Evolutionary conservation across 1,140 invertebrate species (phyloP), one percentile per base, ranked within the genome.

Genomic region (Paralvinella palmiformis): DNA sequence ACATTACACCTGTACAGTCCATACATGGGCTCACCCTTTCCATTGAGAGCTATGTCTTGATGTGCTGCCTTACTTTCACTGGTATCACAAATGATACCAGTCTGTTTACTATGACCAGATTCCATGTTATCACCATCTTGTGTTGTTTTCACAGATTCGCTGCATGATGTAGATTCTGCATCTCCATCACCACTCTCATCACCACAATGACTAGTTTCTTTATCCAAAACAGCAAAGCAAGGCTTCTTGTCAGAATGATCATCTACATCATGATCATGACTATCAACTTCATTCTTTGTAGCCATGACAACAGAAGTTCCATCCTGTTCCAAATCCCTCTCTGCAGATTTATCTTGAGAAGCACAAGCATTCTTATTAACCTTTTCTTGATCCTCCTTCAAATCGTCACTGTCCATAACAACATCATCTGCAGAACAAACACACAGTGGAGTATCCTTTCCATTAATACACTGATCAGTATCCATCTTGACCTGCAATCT

Each of bases 1-100:
- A 72, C 67, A 57, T 82, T 76, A 68, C 83, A 84, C 5, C 77
- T 67, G 62, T 79, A 84, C n/a, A n/a, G n/a, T n/a, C n/a, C n/a
- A n/a, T n/a, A n/a, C n/a, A n/a, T n/a, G n/a, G n/a, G n/a, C n/a
- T n/a, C 15, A 52, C n/a, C 17, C 7, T n/a, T 52, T 52, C 31
- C 48, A 22, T 7, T 52, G 48, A 22, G 24, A 52, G 15, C 24
- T 52, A 27, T 52, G 48, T 52, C 31, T 52, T 52, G 6, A 52
- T 4, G 24, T 22, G 10, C 24, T 52, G 48, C 48, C 7, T 24
- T 48, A 48, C 27, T 48, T 48, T 17, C 15, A 22, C 27, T 48
- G 45, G 45, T 15, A n/a, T n/a, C n/a, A n/a, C n/a, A n/a, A n/a
- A n/a, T n/a, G n/a, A n/a, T n/a, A n/a, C n/a, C n/a, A n/a, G n/a